Evolutionary conservation across 2,797 vertebrate species (phyloP).

Genomic region (Mormyrops boulengeri): DNA sequence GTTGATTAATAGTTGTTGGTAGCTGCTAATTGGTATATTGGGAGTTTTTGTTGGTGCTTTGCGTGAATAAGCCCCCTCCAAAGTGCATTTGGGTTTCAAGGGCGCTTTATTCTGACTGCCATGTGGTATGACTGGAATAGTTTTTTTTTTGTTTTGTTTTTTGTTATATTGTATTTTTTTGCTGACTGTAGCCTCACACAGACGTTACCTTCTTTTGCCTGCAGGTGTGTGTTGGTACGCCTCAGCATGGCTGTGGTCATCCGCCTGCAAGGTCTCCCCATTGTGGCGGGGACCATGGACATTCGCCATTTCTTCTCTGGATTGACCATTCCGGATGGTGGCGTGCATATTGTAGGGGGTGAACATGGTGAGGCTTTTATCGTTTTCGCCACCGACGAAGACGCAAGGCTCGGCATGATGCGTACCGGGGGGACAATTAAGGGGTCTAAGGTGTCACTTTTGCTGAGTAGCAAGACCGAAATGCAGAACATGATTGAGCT

Average conservation of each 20-base stretch:
- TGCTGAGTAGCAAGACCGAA: slow-evolving; percentile 99
- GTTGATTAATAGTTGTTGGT: not conserved
- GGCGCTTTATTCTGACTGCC: not conserved
- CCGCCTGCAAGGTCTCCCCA: slow-evolving; percentile 99
- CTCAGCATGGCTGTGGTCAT: slow-evolving; percentile 99
- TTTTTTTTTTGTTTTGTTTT: slow-evolving; percentile 14
- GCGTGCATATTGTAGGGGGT: slow-evolving; percentile 99
- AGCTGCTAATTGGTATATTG: not conserved
- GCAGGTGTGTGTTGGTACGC: slow-evolving; percentile 82
- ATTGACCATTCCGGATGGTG: slow-evolving; percentile 99
- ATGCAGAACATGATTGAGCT: slow-evolving; percentile 99
- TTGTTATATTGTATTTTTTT: slow-evolving; percentile 35
- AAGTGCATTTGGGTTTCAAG: not conserved
- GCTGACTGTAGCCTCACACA: slow-evolving; percentile 72
- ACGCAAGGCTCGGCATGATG: slow-evolving; percentile 99
- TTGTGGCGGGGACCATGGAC: slow-evolving; percentile 99
- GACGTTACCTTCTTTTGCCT: slow-evolving; percentile 95
- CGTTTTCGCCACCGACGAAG: slow-evolving; percentile 99
- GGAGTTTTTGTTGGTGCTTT: not conserved
- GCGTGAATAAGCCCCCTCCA: not conserved
- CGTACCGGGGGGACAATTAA: slow-evolving; percentile 97
- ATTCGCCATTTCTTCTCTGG: slow-evolving; percentile 99
- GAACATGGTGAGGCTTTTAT: slow-evolving; percentile 99
- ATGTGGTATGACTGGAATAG: slow-evolving; percentile 29
- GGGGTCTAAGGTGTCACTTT: slow-evolving; percentile 94